These are phyloP conservation scores for Thinocorus orbignyianus DNA, from an alignment of 2,113 vertebrate genomes.

Conservation along the genomic window DNA sequence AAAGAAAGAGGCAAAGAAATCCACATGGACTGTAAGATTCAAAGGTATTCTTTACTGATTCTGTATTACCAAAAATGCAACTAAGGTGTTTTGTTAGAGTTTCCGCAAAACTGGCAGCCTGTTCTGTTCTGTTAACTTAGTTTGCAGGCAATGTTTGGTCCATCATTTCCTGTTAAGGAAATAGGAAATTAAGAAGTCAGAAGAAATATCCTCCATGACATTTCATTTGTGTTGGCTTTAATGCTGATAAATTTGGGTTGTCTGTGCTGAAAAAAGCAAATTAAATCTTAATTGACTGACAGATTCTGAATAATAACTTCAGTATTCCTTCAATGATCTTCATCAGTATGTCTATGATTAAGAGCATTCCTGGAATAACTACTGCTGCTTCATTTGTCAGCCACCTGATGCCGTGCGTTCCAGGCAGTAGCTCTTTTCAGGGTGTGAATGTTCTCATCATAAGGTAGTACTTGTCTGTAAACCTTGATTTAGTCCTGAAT, in stretches of 20 bases:
- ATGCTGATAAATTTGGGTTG: background rate
- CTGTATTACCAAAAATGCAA: background rate
- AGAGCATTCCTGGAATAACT: background rate
- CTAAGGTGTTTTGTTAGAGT: background rate
- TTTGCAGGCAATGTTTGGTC: accelerated
- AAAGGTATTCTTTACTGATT: background rate
- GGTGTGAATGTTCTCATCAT: background rate
- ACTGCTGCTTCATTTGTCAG: background rate
- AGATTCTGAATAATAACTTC: background rate
- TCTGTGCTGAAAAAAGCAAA: background rate
- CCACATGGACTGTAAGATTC: background rate
- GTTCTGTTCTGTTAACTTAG: background rate
- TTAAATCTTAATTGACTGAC: background rate
- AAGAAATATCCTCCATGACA: background rate
- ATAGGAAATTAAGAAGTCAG: background rate
- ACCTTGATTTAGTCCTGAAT: background rate
- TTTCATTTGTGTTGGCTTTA: background rate
- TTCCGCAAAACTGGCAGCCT: background rate
- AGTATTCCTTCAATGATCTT: background rate
- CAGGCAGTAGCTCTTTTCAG: background rate
- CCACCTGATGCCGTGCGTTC: background rate
- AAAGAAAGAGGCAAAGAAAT: background rate
- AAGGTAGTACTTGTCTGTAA: background rate
- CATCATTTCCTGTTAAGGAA: background rate
- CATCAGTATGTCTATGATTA: background rate